These are phyloP conservation scores for Crenichthys baileyi DNA, from an alignment of 2,797 vertebrate genomes.

Conservation along the genomic window DNA sequence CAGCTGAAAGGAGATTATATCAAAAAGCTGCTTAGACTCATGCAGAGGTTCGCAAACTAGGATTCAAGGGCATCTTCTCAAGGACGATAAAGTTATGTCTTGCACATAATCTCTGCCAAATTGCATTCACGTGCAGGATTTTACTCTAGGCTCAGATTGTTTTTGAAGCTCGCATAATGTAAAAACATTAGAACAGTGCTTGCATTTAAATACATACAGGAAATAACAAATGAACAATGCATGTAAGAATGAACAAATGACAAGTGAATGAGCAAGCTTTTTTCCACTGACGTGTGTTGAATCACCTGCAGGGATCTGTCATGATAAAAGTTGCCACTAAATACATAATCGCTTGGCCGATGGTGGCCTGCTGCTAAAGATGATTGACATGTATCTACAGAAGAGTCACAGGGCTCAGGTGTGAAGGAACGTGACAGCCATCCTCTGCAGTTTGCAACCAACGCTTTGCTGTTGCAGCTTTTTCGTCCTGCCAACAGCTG, in stretches of 20 bases:
- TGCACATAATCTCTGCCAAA: background rate
- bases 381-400: constrained; percentile 64
- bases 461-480: constrained; percentile 78
- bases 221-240: background rate
- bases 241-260: constrained; percentile 31
- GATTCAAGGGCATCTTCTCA: constrained; percentile 64
- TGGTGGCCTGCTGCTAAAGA: constrained; percentile 53
- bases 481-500: constrained; percentile 60
- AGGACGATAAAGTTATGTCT: constrained; percentile 26
- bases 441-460: constrained; percentile 71
- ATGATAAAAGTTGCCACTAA: constrained; percentile 55
- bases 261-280: constrained; percentile 25
- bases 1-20: constrained; percentile 75
- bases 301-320: constrained; percentile 41
- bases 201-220: background rate
- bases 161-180: background rate
- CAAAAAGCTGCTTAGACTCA: constrained; percentile 72
- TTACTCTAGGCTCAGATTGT: background rate
- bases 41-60: constrained; percentile 68
- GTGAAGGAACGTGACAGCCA: constrained; percentile 82
- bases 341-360: constrained; percentile 60
- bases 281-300: constrained; percentile 37
- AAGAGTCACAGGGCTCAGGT: constrained; percentile 67
- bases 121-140: background rate
- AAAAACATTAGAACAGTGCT: background rate